Base-by-base conservation (phyloP, 2,113 vertebrate genomes). In the Perca flavescens region DNA sequence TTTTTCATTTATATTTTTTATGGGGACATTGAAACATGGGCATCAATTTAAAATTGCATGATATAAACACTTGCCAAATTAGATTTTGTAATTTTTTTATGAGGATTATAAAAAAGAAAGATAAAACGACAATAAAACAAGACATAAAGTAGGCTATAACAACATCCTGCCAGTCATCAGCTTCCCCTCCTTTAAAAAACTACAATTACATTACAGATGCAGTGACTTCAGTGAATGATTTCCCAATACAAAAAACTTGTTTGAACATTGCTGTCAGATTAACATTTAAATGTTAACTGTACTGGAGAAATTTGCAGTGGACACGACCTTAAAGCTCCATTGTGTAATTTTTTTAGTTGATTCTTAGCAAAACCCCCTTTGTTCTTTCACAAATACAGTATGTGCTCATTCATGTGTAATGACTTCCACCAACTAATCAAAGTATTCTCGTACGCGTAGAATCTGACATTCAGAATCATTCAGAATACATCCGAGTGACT, bases 161-260 rank as follows among this genome's bases (percentile, higher is more conserved):
- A 2, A 58, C 28, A 73, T 61, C 56, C 76, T 77, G 53, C 7
- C 58, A 66, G 28, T 56, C 36, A 82, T 50, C 6, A 60, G n/a
- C 22, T 17, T 17, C 8, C 7, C 28, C 43, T 22, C 15, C 56
- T 52, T 68, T 36, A 15, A 21, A 72, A 65, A 40, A 34, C 15
- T 36, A 74, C 12, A 78, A 25, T 71, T 46, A 28, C n/a, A 58
- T 19, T 31, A 43, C n/a, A 40, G 31, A 76, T 58, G 25, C 13
- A 40, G 4, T 19, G 56, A 50, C 36, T 67, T 69, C 13, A 47
- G 21, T 14, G 16, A 52, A 67, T 31, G 2, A n/a, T n/a, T 28
- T 36, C 19, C 28, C 7, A 16, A 28, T 50, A 22, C 10, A 25
- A 54, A 43, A 31, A 21, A 43, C 6, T 36, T 52, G 13, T 46